phyloP scores from a whole-genome alignment of 2,113 vertebrate species.

The Pelecanoides urinatrix region DNA sequence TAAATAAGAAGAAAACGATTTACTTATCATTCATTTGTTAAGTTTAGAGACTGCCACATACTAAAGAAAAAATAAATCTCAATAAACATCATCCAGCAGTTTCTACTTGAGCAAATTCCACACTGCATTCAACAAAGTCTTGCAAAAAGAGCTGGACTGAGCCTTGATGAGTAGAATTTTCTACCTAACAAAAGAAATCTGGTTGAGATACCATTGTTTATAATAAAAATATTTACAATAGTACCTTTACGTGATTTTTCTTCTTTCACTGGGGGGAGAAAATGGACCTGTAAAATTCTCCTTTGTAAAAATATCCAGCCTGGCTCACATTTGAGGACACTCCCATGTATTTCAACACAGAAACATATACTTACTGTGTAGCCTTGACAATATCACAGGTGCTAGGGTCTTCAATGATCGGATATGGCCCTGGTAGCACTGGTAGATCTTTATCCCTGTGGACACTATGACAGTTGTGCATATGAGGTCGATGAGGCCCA shows the following conservation, averaged over 20 bases:
- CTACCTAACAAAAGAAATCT: not conserved
- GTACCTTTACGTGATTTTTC: not conserved
- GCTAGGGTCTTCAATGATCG: constrained; percentile 81
- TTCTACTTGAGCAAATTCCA: not conserved
- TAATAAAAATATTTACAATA: not conserved
- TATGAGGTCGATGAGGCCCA: constrained; percentile 72
- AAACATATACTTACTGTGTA: constrained; percentile 83
- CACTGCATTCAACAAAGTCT: accelerated
- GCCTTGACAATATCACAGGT: constrained; percentile 94
- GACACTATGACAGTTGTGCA: constrained; percentile 7
- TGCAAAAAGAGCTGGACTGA: not conserved
- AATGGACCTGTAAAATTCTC: accelerated
- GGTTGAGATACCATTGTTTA: not conserved
- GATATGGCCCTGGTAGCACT: constrained; percentile 73
- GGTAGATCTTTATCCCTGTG: constrained; percentile 59
- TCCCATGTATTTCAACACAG: not conserved
- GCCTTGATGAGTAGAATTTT: not conserved
- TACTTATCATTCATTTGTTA: not conserved
- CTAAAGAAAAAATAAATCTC: not conserved
- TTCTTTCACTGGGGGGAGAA: not conserved
- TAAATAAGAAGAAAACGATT: not conserved
- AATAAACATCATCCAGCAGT: not conserved
- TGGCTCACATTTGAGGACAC: not conserved
- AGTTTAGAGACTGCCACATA: not conserved
- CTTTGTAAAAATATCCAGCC: not conserved